Evolutionary conservation across 1,140 invertebrate species (phyloP).

Genomic region (Caligus rogercresseyi): DNA sequence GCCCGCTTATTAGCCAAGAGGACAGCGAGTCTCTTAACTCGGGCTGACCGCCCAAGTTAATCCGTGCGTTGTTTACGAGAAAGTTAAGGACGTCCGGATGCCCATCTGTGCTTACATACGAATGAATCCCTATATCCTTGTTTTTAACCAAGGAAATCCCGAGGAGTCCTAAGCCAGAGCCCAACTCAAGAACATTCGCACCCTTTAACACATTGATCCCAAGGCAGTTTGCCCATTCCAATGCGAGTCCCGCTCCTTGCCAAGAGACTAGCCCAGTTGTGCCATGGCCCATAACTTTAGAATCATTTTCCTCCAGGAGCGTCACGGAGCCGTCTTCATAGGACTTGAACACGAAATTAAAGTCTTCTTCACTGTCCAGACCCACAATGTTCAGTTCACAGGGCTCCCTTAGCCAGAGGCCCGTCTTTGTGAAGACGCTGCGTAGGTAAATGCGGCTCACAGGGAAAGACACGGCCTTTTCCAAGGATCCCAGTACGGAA

Average conservation of each 20-base stretch:
- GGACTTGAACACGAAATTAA: not conserved
- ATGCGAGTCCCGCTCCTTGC: not conserved
- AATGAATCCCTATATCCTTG: not conserved
- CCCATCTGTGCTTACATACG: not conserved
- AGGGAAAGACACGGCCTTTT: not conserved
- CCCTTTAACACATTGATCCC: not conserved
- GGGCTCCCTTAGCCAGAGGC: not conserved
- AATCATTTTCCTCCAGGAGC: not conserved
- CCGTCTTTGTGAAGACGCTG: not conserved
- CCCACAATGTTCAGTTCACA: not conserved
- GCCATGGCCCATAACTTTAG: not conserved
- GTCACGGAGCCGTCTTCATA: not conserved
- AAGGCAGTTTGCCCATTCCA: not conserved
- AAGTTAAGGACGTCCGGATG: not conserved
- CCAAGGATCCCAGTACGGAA: not conserved
- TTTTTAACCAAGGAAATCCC: not conserved
- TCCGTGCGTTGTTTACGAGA: not conserved
- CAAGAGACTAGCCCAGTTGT: not conserved
- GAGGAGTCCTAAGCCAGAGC: not conserved
- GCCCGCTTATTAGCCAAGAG: not conserved
- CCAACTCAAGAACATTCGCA: not conserved
- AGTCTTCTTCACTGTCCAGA: not conserved
- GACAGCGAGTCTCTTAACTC: not conserved
- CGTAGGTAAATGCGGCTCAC: not conserved
- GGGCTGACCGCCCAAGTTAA: not conserved